Evolutionary conservation across 2,888 invertebrate species (phyloP), one percentile per base, ranked within the genome.

Genomic region (Yponomeuta sedellus): DNA sequence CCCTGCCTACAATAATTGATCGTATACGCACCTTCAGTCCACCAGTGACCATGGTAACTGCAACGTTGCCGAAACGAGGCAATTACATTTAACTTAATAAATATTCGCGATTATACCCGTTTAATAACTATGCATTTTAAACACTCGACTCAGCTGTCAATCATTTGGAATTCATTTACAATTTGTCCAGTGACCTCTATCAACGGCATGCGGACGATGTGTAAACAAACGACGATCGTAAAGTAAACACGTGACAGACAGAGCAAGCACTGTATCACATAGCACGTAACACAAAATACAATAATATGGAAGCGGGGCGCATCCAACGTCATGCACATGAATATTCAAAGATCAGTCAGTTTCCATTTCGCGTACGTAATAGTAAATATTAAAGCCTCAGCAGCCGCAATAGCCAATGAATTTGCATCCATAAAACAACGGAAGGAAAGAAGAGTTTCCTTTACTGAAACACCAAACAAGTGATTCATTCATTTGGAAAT

Each of bases 361-460:
- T 87, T 87, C 82, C 85, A 88, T 87, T 89, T 88, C 82, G 83
- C 79, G 80, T 83, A 79, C 83, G 85, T 86, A 89, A 88, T 87
- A 52, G 44, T 20, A 25, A 44, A 19, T 20, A 64, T 40, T 52
- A 16, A 12, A 52, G 16, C 44, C 2, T 52, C 16, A 52, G 16
- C 11, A 12, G 10, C 39, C 5, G 39, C 34, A 34, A 61, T 28
- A 12, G 62, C 19, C 28, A 44, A 16, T 64, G 44, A 34, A 57
- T 64, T 64, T 34, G 12, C 64, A 57, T 11, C 28, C 64, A 28
- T 25, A 56, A n/a, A 16, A n/a, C 57, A 22, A 28, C 52, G 64
- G 64, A 64, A 64, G 64, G 64, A 64, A 64, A 56, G 64, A 64
- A 64, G 25, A n/a, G 44, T 64, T 56, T 57, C 10, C 25, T 59